Evolutionary conservation across 2,888 invertebrate genomes (phyloP).

Genomic region (Dicranocentrus wangi): DNA sequence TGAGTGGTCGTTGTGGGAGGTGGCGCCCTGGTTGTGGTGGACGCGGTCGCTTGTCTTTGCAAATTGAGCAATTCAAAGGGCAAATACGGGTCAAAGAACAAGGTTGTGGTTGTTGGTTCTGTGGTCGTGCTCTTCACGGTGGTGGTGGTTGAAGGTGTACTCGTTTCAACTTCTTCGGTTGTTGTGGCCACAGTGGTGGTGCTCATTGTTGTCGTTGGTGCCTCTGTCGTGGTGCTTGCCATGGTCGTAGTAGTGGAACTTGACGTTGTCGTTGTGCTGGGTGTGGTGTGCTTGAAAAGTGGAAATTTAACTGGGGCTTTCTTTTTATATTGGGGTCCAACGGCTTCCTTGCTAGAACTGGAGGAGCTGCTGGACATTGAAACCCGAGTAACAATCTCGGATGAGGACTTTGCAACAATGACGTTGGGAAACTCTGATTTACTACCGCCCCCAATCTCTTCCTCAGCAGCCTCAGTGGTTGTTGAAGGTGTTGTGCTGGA

Average conservation of each 20-base stretch:
- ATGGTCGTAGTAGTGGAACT: slow-evolving; percentile 20
- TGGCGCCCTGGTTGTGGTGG: slow-evolving; percentile 11
- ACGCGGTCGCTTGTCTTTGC: slow-evolving; percentile 40
- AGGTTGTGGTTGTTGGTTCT: slow-evolving; percentile 37
- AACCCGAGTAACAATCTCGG: slow-evolving; percentile 53
- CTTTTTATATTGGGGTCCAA: slow-evolving; percentile 53
- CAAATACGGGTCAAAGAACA: slow-evolving; percentile 63
- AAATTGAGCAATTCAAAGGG: slow-evolving; percentile 62
- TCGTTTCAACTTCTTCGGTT: slow-evolving; percentile 41
- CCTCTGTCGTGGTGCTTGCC: not conserved
- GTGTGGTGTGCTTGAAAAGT: slow-evolving; percentile 56
- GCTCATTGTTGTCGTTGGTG: slow-evolving; percentile 27
- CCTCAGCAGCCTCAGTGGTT: slow-evolving; percentile 19
- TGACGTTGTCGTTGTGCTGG: slow-evolving; percentile 40
- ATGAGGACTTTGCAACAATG: slow-evolving; percentile 55
- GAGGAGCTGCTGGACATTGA: slow-evolving; percentile 27
- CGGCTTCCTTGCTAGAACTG: slow-evolving; percentile 51
- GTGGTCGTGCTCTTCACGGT: slow-evolving; percentile 42
- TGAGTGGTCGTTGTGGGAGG: slow-evolving; percentile 29
- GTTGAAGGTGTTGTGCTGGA: slow-evolving; percentile 25
- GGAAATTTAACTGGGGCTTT: slow-evolving; percentile 47
- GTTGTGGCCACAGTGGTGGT: slow-evolving; percentile 21
- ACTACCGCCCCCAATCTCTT: not conserved
- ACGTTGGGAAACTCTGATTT: slow-evolving; percentile 56
- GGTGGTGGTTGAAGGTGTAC: slow-evolving; percentile 37